phyloP scores from a whole-genome alignment of 2,113 vertebrate species.

The Sylvia atricapilla region DNA sequence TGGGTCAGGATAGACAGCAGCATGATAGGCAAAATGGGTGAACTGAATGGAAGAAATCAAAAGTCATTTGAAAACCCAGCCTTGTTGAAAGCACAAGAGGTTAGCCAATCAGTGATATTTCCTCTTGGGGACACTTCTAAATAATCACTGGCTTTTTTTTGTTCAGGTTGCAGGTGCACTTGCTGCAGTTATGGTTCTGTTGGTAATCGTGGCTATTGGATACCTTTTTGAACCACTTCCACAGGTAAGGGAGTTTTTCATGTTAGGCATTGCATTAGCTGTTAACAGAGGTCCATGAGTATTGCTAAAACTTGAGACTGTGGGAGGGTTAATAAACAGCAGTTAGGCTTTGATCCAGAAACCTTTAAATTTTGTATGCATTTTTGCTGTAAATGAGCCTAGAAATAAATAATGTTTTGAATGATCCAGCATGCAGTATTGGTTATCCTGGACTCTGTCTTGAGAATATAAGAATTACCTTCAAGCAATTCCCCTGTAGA shows the following conservation, averaged over 20 bases:
- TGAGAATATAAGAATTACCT: background rate
- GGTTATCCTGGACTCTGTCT: background rate
- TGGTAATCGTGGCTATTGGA: slow-evolving; percentile 91
- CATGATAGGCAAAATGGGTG: background rate
- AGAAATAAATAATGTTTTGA: background rate
- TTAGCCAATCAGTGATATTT: background rate
- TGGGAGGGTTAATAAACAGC: background rate
- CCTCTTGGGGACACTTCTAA: background rate
- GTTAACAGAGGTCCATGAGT: background rate
- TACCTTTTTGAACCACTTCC: slow-evolving; percentile 93
- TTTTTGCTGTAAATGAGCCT: background rate
- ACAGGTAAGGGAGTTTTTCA: slow-evolving; percentile 77
- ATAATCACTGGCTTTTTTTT: background rate
- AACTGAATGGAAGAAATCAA: background rate
- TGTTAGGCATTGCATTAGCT: background rate
- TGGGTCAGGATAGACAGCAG: background rate
- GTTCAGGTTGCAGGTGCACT: slow-evolving; percentile 89
- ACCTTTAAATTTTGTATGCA: background rate
- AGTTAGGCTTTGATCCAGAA: background rate
- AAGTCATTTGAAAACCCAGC: background rate
- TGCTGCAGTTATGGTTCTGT: slow-evolving; percentile 86
- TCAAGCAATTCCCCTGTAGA: background rate
- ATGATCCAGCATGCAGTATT: background rate
- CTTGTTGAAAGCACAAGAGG: background rate
- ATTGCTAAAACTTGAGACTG: background rate